Base-by-base conservation (phyloP, 1,140 invertebrate genomes). In the Nephila pilipes region DNA sequence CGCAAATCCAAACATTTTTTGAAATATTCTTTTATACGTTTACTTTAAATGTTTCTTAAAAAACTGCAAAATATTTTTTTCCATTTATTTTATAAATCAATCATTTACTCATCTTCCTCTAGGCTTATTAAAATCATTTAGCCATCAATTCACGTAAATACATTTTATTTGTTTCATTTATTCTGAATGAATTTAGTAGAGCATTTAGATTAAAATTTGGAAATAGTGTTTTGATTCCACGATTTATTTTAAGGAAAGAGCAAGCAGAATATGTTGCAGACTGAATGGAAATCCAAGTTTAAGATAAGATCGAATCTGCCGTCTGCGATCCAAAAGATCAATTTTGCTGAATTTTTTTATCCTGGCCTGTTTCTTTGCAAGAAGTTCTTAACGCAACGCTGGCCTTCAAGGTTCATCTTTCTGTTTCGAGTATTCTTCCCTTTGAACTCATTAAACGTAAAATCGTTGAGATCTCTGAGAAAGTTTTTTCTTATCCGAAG, bases 291-390 rank as follows among this genome's bases (percentile, higher is more conserved):
- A 14, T 54, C 20, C 18, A 81, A 75, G n/a, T 25, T 75, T 75
- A 20, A 29, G 36, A 81, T 81, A 46, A 81, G 75, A 79, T 2
- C 22, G 79, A 22, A 81, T 81, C 38, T 54, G 38, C 38, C 46
- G 36, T 81, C 36, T 46, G 38, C 25, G 18, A 4, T 81, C 79
- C 75, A 79, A 32, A 79, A 79, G 75, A 79, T 79, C 75, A 46
- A 46, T 81, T 81, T 81, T 81, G 6, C 8, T 14, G 20, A 46
- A n/a, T 46, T 46, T 81, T 81, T 46, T 81, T 32, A 22, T 46
- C 79, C 38, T 54, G 4, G 8, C 22, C 18, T 54, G 20, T 81
- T 81, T 36, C 22, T 81, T 54, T 63, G 60, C n/a, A 25, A 22
- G n/a, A 63, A 63, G 60, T 63, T 12, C 14, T 80, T 38, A 46